Base-by-base conservation (phyloP, 2,113 vertebrate species). In the Chloropsis hardwickii region DNA sequence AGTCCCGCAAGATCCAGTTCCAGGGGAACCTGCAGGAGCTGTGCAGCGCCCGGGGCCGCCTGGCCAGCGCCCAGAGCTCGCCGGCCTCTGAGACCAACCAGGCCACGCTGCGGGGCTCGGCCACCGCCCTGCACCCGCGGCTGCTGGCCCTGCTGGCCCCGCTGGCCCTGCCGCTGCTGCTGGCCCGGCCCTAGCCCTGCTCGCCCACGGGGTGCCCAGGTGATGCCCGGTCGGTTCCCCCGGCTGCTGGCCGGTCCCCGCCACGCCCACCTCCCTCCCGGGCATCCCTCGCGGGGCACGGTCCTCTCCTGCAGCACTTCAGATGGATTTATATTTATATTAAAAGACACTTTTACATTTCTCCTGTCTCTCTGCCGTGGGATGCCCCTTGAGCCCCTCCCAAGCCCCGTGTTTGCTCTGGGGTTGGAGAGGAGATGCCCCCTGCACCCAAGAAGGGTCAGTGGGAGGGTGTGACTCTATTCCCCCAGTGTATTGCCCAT, bases 21-120 rank as follows among this genome's bases (percentile, higher is more conserved):
- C 99, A 99, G 10, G 99, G 99, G 48, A 99, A 99, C 97, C 98
- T 99, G 64, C 99, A 99, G 39, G 98, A 98, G 95, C 98, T 99
- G 97, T 99, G 99, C 94, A 98, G 98, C 13, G 85, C 97, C 57
- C 98, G 97, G 40, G 93, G 94, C 58, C 98, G 96, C 88, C 93
- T 97, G 28, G 95, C 62, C 47, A 97, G 97, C 18, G 94, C 97
- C 28, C 92, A 56, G 33, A 97, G 96, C 94, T 81, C 58, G 6
- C 96, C 70, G 14, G 21, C 40, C 1, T 97, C 98, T 0, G 98
- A 99, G 90, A 98, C 98, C 97, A 99, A 99, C 98, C 98, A 99
- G 96, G 99, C 99, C 95, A 99, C 99, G 0, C 97, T 99, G 93
- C 94, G 95, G 90, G 98, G 97, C 11, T 67, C 71, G 1, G 98